phyloP scores from a whole-genome alignment of 2,888 invertebrate species.

The Drosophila multiciliata region DNA sequence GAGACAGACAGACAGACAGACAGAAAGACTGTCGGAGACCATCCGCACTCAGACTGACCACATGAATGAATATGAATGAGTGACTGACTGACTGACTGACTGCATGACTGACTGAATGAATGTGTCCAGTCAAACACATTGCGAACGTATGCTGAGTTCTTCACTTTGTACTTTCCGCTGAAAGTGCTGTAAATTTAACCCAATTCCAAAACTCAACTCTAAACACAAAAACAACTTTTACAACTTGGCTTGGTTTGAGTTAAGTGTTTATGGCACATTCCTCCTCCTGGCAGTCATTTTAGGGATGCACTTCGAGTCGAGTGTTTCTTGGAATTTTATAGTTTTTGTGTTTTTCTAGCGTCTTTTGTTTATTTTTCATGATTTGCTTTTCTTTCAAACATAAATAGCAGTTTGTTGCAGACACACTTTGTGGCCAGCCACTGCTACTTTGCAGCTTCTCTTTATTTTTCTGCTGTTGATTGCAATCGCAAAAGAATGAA shows the following conservation, averaged over 20 bases:
- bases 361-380: slow-evolving; percentile 9
- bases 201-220: slow-evolving; percentile 51
- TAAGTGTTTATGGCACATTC: slow-evolving; percentile 58
- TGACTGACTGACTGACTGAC: slow-evolving; percentile 36
- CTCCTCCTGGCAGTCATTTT: slow-evolving; percentile 40
- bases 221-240: slow-evolving; percentile 50
- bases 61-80: slow-evolving; percentile 54
- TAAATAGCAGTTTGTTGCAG: slow-evolving; percentile 25
- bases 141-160: slow-evolving; percentile 66
- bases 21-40: slow-evolving; percentile 3
- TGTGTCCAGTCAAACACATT: slow-evolving; percentile 59
- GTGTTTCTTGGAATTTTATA: slow-evolving; percentile 69
- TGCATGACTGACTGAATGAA: slow-evolving; percentile 38
- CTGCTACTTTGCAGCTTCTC: slow-evolving; percentile 25
- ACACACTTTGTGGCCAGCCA: slow-evolving; percentile 31
- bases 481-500: slow-evolving; percentile 51
- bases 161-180: slow-evolving; percentile 59
- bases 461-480: slow-evolving; percentile 42
- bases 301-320: slow-evolving; percentile 54
- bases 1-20: not conserved
- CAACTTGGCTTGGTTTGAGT: slow-evolving; percentile 13
- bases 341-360: slow-evolving; percentile 46
- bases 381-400: slow-evolving; percentile 5
- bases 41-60: slow-evolving; percentile 37
- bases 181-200: slow-evolving; percentile 63